Base-by-base conservation (phyloP, 2,113 vertebrate genomes). In the Dinomys branickii region DNA sequence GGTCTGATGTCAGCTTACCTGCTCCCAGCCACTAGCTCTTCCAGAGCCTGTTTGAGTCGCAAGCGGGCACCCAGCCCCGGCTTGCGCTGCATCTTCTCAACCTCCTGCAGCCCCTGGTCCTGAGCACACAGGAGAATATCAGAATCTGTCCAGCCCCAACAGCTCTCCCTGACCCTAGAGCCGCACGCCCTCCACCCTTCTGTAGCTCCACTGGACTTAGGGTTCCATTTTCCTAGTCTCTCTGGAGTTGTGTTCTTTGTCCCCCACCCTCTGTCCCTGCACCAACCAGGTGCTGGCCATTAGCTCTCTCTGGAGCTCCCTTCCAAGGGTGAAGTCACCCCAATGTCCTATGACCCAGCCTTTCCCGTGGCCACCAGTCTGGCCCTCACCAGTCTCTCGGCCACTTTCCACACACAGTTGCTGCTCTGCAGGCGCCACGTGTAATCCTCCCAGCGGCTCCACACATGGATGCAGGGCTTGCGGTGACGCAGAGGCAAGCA, bases 381-480 rank as follows among this genome's bases (percentile, higher is more conserved):
- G 52, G 9, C 59, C 0, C 59, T 98, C 98, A 99, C 99, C 99
- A 99, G 99, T 81, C 99, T 98, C 97, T 99, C 99, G 0, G 99
- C 99, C 98, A 99, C 99, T 98, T 99, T 99, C 97, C 91, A 97
- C 92, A 99, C 98, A 98, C 99, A 98, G 98, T 99, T 99, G 89
- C 98, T 98, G 98, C 99, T 99, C 97, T 98, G 98, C 59, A 99
- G 98, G 67, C 99, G 99, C 98, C 99, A 99, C 12, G 98, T 98
- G 94, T 99, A 99, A 97, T 99, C 99, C 96, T 99, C 99, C 98
- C 99, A 99, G 97, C 98, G 98, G 98, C 98, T 99, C 99, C 99
- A 99, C 44, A 99, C 93, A 0, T 97, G 98, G 61, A 99, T 85
- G 0, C 99, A 99, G 1, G 99, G 99, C 85, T 99, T 99, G 54